These are phyloP conservation scores for Helostoma temminkii DNA, from an alignment of 2,797 vertebrate genomes.

Conservation along the genomic window DNA sequence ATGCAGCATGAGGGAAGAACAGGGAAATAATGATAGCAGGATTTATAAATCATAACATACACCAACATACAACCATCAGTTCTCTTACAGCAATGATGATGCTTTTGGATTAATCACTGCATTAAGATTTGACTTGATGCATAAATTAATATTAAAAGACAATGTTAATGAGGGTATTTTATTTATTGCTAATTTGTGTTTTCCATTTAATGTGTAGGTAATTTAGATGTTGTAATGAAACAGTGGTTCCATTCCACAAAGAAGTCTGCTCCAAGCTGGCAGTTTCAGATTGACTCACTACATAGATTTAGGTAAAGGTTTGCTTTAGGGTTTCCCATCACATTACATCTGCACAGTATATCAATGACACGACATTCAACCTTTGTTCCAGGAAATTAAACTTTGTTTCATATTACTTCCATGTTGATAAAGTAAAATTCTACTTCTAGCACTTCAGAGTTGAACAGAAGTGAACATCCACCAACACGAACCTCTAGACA, in stretches of 20 bases:
- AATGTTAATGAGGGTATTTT: too few species aligned
- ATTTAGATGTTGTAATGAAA: too few species aligned
- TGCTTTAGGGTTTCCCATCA: too few species aligned
- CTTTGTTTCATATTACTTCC: background rate
- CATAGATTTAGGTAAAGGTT: too few species aligned
- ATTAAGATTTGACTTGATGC: conserved; percentile 1
- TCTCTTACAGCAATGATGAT: conserved; percentile 8
- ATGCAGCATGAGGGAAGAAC: conserved; percentile 6
- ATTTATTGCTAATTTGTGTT: too few species aligned
- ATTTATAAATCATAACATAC: conserved; percentile 36
- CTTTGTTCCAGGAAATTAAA: background rate
- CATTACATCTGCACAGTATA: background rate
- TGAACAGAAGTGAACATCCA: background rate
- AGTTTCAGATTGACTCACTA: too few species aligned
- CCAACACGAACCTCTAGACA: background rate
- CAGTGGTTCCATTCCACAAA: too few species aligned
- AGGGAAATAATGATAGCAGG: background rate
- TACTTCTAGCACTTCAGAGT: too few species aligned
- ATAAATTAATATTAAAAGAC: too few species aligned
- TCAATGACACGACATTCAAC: background rate
- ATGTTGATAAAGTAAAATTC: background rate
- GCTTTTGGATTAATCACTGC: conserved; percentile 1
- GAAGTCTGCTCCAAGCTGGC: too few species aligned
- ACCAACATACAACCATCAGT: conserved; percentile 4
- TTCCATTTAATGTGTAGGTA: too few species aligned